These are phyloP conservation scores for Coenonympha arcania DNA, from an alignment of 2,888 invertebrate genomes.

Conservation along the genomic window DNA sequence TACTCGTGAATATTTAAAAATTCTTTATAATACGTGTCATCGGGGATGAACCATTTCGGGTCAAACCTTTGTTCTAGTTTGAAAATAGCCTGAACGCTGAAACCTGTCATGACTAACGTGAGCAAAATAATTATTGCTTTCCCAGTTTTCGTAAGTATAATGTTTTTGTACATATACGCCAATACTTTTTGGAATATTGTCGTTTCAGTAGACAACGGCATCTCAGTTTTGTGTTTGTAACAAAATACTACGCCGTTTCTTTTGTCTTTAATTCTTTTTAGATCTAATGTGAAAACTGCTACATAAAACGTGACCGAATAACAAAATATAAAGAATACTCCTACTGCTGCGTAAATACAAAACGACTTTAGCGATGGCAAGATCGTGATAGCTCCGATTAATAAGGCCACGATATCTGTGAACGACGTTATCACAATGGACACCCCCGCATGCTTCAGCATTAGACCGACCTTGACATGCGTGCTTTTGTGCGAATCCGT, in stretches of 20 bases:
- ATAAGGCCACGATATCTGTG: constrained; percentile 85
- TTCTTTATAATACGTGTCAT: constrained; percentile 77
- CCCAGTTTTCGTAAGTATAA: constrained; percentile 78
- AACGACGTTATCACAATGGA: constrained; percentile 88
- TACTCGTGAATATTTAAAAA: constrained; percentile 72
- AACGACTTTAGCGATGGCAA: constrained; percentile 86
- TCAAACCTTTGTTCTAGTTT: constrained; percentile 85
- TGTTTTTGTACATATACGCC: constrained; percentile 75
- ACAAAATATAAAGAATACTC: constrained; percentile 82
- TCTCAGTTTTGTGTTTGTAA: constrained; percentile 74
- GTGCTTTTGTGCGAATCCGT: constrained; percentile 70
- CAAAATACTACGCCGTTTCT: constrained; percentile 80
- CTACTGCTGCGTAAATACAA: constrained; percentile 85
- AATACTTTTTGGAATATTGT: constrained; percentile 75
- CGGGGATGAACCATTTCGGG: constrained; percentile 85
- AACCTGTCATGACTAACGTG: constrained; percentile 74
- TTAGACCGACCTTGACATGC: constrained; percentile 78
- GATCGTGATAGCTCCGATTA: constrained; percentile 85
- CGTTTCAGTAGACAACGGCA: constrained; percentile 70
- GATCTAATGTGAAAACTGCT: constrained; percentile 82
- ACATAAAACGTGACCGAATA: constrained; percentile 87
- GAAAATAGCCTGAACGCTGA: constrained; percentile 76
- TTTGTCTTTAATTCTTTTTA: constrained; percentile 75
- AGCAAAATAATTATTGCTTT: constrained; percentile 77
- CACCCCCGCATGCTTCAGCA: constrained; percentile 85